A percentile compares a stretch with the other conserved stretches of the same genome.
Conservation (phyloP, 1,140 invertebrate species). For the Bombus sibiricus region DNA sequence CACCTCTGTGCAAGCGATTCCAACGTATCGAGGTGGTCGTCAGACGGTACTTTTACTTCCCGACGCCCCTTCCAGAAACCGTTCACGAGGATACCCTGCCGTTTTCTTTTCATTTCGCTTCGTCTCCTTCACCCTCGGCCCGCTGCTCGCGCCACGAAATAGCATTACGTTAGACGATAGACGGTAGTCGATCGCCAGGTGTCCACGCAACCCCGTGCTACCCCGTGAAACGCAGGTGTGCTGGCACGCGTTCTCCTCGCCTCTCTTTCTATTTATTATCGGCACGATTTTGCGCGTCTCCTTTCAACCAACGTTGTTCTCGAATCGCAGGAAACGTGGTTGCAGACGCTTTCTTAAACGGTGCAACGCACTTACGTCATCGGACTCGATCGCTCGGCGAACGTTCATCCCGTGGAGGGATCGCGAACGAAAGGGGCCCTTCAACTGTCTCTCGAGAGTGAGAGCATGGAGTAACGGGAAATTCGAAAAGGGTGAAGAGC, state of each 20-base stretch:
- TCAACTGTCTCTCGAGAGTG: neutral
- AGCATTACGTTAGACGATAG: constrained; percentile 66
- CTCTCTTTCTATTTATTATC: neutral
- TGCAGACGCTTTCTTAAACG: neutral
- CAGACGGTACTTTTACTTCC: constrained; percentile 37
- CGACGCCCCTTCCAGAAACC: constrained; percentile 29
- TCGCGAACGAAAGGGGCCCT: neutral
- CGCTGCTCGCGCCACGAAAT: constrained; percentile 57
- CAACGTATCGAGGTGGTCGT: constrained; percentile 64
- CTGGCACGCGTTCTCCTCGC: constrained; percentile 64
- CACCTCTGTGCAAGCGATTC: constrained; percentile 51
- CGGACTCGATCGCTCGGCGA: neutral
- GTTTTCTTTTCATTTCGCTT: constrained; percentile 48
- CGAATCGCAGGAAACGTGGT: constrained; percentile 33
- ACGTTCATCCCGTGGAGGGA: neutral
- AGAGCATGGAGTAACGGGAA: neutral
- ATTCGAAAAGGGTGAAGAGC: neutral
- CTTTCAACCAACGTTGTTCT: neutral
- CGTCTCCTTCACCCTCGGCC: constrained; percentile 44
- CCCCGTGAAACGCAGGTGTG: constrained; percentile 68
- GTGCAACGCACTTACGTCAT: constrained; percentile 24
- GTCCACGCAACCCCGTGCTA: constrained; percentile 59
- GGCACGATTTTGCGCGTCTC: neutral
- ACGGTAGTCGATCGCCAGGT: constrained; percentile 64
- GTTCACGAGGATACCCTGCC: constrained; percentile 44